phyloP scores from a whole-genome alignment of 2,797 vertebrate species.

The Euthynnus affinis region DNA sequence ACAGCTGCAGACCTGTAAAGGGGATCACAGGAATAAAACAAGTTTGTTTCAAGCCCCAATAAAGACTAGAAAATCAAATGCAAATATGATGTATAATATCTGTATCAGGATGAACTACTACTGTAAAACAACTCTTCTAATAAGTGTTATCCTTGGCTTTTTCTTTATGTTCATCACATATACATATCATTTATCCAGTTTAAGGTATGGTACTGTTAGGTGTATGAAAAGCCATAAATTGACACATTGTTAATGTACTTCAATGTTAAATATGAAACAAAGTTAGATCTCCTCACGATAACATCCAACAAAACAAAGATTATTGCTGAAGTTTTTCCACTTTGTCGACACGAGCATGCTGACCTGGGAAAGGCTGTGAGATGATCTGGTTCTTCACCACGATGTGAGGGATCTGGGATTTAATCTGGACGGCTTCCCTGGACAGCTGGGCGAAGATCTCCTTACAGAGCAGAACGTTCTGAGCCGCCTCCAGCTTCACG shows the following conservation, averaged over 20 bases:
- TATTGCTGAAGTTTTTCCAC: background rate
- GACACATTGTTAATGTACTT: background rate
- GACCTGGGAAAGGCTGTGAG: conserved; percentile 97
- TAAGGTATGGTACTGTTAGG: too few species aligned
- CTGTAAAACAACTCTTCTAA: too few species aligned
- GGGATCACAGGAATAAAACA: conserved; percentile 2
- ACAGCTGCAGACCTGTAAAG: conserved; percentile 92
- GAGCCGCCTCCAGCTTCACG: conserved; percentile 94
- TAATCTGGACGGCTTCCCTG: conserved; percentile 98
- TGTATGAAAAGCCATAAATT: background rate
- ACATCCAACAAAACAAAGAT: background rate
- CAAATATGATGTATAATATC: background rate
- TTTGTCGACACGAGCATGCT: background rate
- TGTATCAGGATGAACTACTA: too few species aligned
- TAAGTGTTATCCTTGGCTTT: too few species aligned
- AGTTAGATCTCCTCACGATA: background rate
- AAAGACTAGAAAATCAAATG: background rate
- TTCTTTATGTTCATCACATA: too few species aligned
- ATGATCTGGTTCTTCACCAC: conserved; percentile 99
- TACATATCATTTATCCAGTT: too few species aligned
- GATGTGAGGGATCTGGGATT: conserved; percentile 98
- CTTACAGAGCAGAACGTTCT: conserved; percentile 97
- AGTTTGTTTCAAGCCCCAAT: background rate
- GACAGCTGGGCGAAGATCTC: conserved; percentile 99
- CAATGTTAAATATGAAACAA: background rate